Base-by-base conservation (phyloP, 2,113 vertebrate genomes). In the Gymnorhina tibicen region DNA sequence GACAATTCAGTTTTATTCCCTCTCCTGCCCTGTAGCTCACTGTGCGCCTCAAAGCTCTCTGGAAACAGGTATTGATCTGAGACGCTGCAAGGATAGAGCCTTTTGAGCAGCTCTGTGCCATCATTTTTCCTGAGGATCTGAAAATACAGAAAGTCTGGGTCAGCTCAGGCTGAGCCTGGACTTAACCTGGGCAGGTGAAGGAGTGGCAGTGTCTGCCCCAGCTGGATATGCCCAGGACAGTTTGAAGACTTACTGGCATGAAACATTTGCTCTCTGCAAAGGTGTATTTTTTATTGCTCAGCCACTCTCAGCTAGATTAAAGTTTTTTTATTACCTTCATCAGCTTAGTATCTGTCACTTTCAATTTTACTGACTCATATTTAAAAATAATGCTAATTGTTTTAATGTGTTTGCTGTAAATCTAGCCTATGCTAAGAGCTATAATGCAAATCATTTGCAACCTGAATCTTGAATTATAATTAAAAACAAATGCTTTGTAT, bases 311-410 rank as follows among this genome's bases (percentile, higher is more conserved):
- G 47, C 75, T 63, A 92, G 83, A 92, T 94, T 91, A 89, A 94
- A 76, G 13, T 9, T 47, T 73, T 95, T 90, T 96, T 94, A 96
- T 96, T 95, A 60, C 75, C 90, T 94, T 96, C 75, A 77, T 95
- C 87, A 93, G 24, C 75, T 91, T 85, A 59, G 70, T 94, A 68
- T 89, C 81, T 95, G 95, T 93, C 95, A 94, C 85, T 90, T 97
- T 95, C 91, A 96, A 96, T 95, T 96, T 93, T 39, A 90, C 74
- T 50, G 35, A 93, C 75, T 95, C 93, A 68, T 84, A 92, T 80
- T 92, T 97, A 96, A 96, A 90, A 96, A 92, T 84, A 97, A 93
- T 85, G 80, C 39, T 96, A 94, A 96, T 95, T 97, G 93, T 96
- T 93, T 92, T 92, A 94, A 88, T 84, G 75, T 88, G 75, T 96